Percentiles rank a stretch among this genome's conserved stretches.
These are phyloP conservation scores for Menidia beryllina DNA, from an alignment of 2,113 vertebrate genomes.

Conservation along the genomic window DNA sequence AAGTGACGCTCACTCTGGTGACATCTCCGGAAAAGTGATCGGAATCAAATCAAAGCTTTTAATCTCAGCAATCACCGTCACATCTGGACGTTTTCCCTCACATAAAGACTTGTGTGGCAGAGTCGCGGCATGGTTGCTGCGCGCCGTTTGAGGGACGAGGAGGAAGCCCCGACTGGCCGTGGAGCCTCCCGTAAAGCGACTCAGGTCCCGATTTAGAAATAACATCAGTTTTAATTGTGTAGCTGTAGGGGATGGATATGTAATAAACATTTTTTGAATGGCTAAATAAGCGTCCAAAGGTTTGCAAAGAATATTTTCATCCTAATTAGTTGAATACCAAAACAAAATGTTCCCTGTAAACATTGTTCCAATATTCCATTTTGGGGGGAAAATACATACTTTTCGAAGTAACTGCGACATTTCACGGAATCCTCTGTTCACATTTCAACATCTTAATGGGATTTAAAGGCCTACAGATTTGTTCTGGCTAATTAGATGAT, in stretches of 20 bases:
- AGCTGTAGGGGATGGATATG: no score
- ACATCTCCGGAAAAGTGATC: constrained; percentile 76
- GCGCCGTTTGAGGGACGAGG: not conserved
- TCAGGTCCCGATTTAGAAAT: no score
- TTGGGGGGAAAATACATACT: not conserved
- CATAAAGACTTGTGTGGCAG: constrained; percentile 71
- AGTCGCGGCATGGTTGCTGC: constrained; percentile 17
- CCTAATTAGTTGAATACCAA: no score
- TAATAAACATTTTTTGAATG: no score
- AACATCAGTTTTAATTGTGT: no score
- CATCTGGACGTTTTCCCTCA: constrained; percentile 61
- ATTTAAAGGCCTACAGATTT: not conserved
- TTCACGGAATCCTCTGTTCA: not conserved
- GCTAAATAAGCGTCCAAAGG: no score
- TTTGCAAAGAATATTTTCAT: no score
- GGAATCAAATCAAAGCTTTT: constrained; percentile 80
- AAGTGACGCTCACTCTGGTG: constrained; percentile 67
- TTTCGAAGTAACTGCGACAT: not conserved
- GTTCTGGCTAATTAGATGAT: no score
- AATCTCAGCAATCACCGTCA: constrained; percentile 78
- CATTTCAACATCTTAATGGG: not conserved
- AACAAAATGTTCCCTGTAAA: not conserved
- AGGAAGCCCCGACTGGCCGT: not conserved
- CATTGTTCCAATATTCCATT: not conserved
- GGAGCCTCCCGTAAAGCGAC: no score